A percentile compares a stretch with the other conserved stretches of the same genome.
Conservation (phyloP, 2,888 invertebrate species). For the Clistopyga incitator region DNA sequence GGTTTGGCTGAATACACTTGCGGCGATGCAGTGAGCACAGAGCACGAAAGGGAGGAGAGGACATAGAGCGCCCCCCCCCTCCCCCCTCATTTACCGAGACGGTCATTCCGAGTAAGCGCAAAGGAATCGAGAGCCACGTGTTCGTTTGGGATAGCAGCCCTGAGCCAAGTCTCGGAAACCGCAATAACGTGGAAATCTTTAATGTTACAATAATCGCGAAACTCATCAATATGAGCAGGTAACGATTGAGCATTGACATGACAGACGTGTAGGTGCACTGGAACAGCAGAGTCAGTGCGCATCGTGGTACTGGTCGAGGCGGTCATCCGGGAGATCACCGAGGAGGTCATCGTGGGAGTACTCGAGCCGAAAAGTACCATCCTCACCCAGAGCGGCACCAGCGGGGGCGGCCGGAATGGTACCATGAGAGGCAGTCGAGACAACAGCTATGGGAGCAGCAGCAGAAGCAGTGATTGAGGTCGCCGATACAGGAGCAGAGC, state of each 20-base stretch:
- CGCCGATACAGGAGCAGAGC: no score
- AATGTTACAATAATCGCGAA: neutral
- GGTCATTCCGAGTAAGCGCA: neutral
- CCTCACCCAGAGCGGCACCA: no score
- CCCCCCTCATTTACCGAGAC: neutral
- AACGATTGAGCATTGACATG: no score
- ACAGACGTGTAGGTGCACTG: no score
- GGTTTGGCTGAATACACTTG: neutral
- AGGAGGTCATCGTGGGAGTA: neutral
- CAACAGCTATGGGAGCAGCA: no score
- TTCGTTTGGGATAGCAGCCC: neutral
- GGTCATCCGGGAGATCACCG: neutral
- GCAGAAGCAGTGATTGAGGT: no score
- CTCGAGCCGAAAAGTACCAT: no score
- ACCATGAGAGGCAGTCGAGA: no score
- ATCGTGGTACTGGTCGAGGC: neutral
- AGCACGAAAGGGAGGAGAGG: neutral
- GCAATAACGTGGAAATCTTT: neutral
- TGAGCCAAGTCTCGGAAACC: conserved; percentile 16
- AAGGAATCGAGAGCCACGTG: no score
- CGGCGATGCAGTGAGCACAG: neutral
- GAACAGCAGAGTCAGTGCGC: no score
- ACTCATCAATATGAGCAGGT: conserved; percentile 13
- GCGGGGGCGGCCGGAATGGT: no score
- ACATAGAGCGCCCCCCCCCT: conserved; percentile 5